These are phyloP conservation scores for Phoxinus dragarum DNA, from an alignment of 2,797 vertebrate genomes.

Conservation along the genomic window DNA sequence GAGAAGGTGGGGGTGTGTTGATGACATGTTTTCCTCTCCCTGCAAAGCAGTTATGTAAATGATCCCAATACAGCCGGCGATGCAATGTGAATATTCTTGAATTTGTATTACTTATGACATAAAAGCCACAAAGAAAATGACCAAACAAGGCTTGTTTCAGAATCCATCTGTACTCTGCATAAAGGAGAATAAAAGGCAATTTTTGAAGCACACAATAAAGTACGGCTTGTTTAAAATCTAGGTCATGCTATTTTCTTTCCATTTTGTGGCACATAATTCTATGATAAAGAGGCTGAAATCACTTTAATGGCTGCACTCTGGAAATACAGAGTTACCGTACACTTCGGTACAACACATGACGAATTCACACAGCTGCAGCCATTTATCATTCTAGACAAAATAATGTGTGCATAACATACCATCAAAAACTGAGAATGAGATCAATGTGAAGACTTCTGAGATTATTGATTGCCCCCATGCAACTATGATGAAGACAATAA, in stretches of 20 bases:
- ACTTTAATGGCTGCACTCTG: not conserved
- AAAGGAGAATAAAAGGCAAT: not conserved
- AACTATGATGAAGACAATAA: conserved; percentile 15
- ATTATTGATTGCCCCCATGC: conserved; percentile 15
- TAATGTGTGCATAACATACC: not conserved
- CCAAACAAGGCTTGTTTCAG: not conserved
- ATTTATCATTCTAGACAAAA: conserved; percentile 23
- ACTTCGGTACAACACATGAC: not conserved
- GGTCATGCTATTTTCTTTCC: conserved; percentile 29
- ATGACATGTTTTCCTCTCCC: conserved; percentile 40
- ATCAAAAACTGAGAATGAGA: conserved; percentile 4
- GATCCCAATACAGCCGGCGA: conserved; percentile 3
- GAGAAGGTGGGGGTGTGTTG: conserved; percentile 15
- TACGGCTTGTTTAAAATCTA: conserved; percentile 9
- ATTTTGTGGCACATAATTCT: conserved; percentile 9
- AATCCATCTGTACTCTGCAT: not conserved
- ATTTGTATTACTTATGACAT: not conserved
- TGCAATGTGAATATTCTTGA: not conserved
- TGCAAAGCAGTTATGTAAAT: conserved; percentile 43
- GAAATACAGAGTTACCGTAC: not conserved
- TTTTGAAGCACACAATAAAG: not conserved
- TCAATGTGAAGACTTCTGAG: not conserved
- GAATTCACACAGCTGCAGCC: not conserved
- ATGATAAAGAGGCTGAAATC: conserved; percentile 7
- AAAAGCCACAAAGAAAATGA: conserved; percentile 32